phyloP scores from a whole-genome alignment of 2,797 vertebrate species.

The Cichlasoma orientale region DNA sequence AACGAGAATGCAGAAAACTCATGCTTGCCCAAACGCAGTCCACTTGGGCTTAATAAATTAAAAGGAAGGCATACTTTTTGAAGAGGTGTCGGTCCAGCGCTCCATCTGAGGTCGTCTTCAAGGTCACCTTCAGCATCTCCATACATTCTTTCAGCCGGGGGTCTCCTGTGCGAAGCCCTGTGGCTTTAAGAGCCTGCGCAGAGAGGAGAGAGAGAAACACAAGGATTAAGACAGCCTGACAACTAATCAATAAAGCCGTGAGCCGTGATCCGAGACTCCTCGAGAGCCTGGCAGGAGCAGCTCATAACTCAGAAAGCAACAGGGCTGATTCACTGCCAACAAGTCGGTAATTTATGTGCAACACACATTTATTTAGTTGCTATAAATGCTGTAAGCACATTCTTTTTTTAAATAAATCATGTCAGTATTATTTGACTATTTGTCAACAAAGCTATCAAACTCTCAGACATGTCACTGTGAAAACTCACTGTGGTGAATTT shows the following conservation, averaged over 20 bases:
- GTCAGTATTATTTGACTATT: background rate
- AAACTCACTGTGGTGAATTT: constrained; percentile 94
- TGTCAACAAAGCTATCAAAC: background rate
- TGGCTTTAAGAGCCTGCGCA: constrained; percentile 93
- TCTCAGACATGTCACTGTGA: background rate
- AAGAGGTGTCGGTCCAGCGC: constrained; percentile 97
- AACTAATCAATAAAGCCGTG: constrained; percentile 36
- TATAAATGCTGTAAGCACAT: background rate
- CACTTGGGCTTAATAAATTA: too few relatives aligned
- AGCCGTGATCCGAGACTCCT: constrained; percentile 7
- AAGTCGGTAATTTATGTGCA: background rate
- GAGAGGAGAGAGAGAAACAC: background rate
- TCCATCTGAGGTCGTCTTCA: constrained; percentile 95
- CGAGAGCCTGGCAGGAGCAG: background rate
- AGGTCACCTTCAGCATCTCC: constrained; percentile 96
- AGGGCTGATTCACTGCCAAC: background rate
- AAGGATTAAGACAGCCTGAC: constrained; percentile 12
- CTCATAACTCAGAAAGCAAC: background rate
- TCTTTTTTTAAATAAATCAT: background rate
- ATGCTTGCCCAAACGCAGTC: background rate
- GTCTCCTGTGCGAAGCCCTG: constrained; percentile 95
- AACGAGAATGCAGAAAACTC: background rate
- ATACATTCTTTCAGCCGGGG: constrained; percentile 98
- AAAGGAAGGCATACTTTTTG: constrained; percentile 87
- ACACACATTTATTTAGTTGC: background rate